Conservation (phyloP, 2,888 invertebrate species). For the Baccha elongata region DNA sequence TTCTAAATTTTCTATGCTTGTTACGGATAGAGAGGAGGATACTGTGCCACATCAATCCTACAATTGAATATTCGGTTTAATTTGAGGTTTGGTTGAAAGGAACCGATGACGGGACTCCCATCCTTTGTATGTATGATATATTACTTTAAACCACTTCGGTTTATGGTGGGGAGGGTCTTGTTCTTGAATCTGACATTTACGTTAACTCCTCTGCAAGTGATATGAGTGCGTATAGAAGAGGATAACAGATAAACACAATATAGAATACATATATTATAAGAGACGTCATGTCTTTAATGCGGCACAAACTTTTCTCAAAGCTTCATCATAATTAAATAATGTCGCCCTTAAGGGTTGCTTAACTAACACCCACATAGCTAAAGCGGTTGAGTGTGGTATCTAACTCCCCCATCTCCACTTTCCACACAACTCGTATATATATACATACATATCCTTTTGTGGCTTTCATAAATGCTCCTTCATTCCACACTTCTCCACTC, state of each 20-base stretch:
- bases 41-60: constrained; percentile 25
- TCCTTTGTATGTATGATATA: constrained; percentile 36
- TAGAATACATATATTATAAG: background rate
- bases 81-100: constrained; percentile 18
- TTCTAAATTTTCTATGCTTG: background rate
- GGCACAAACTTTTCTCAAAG: constrained; percentile 51
- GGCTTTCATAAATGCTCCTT: constrained; percentile 38
- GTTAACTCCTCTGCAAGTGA: constrained; percentile 16
- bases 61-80: constrained; percentile 31
- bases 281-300: constrained; percentile 42
- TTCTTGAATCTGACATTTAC: constrained; percentile 3
- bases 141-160: constrained; percentile 53
- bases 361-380: constrained; percentile 17
- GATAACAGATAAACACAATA: constrained; percentile 14
- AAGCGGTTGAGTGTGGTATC: constrained; percentile 11
- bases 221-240: background rate
- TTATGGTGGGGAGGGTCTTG: background rate
- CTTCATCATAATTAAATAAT: constrained; percentile 67
- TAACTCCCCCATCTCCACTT: background rate
- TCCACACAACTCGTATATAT: too few relatives aligned
- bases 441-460: constrained; percentile 17
- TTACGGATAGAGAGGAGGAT: background rate
- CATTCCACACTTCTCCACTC: background rate
- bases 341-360: constrained; percentile 47
- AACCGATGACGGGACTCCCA: constrained; percentile 1